These are phyloP conservation scores for Morone chrysops DNA, from an alignment of 2,113 vertebrate genomes.

Conservation along the genomic window DNA sequence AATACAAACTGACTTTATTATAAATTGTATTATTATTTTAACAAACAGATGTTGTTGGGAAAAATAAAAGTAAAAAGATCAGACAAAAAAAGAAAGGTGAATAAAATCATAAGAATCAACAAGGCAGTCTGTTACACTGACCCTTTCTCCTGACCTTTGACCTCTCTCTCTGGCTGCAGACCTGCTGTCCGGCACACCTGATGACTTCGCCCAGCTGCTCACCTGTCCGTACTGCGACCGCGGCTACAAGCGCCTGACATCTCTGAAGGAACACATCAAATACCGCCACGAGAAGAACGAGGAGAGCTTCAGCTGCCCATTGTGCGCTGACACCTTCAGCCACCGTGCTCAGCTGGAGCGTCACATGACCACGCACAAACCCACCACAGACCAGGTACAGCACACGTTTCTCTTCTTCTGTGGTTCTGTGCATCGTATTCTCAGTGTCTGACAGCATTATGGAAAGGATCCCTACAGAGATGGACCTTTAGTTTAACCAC, in stretches of 20 bases:
- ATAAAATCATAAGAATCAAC: no score
- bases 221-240: slow-evolving; percentile 97
- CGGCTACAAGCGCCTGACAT: slow-evolving; percentile 97
- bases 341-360: slow-evolving; percentile 95
- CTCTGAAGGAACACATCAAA: slow-evolving; percentile 98
- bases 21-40: no score
- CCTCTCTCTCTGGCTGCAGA: slow-evolving; percentile 85
- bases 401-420: background rate
- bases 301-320: slow-evolving; percentile 92
- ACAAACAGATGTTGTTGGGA: no score
- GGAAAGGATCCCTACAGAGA: no score
- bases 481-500: no score
- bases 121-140: background rate
- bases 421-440: no score
- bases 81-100: no score
- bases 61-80: no score
- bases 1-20: no score
- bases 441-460: no score
- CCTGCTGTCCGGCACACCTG: slow-evolving; percentile 92
- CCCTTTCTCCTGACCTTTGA: slow-evolving; percentile 64
- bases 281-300: slow-evolving; percentile 96
- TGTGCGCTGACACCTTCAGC: slow-evolving; percentile 92
- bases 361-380: slow-evolving; percentile 97
- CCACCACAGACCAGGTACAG: slow-evolving; percentile 92
- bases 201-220: slow-evolving; percentile 97